Conservation (phyloP, 1,140 invertebrate genomes). For the Camponotus pennsylvanicus region DNA sequence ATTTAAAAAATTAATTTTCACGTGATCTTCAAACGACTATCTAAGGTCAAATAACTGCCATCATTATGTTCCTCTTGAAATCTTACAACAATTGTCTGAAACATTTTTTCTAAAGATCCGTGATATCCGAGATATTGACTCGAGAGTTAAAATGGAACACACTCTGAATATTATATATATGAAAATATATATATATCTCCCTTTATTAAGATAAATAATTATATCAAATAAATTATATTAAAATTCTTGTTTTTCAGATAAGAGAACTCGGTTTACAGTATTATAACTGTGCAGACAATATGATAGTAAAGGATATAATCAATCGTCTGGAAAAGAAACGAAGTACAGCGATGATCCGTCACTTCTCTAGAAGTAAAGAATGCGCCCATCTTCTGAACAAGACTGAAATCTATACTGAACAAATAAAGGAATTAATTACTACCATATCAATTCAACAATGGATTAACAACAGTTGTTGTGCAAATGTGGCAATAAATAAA, state of each 20-base stretch:
- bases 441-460: constrained; percentile 79
- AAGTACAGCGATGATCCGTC: constrained; percentile 60
- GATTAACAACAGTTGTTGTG: constrained; percentile 85
- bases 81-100: too few relatives aligned
- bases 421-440: constrained; percentile 49
- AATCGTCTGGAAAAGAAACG: constrained; percentile 73
- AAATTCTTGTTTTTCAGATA: constrained; percentile 85
- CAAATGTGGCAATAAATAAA: constrained; percentile 81
- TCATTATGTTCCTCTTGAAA: too few relatives aligned
- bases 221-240: constrained; percentile 4
- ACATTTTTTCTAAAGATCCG: too few relatives aligned
- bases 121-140: too few relatives aligned
- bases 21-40: too few relatives aligned
- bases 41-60: too few relatives aligned
- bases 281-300: constrained; percentile 88
- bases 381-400: constrained; percentile 74
- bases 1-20: too few relatives aligned
- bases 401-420: constrained; percentile 35
- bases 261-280: constrained; percentile 89
- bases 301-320: constrained; percentile 84
- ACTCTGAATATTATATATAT: not conserved
- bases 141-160: too few relatives aligned
- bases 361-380: constrained; percentile 70
- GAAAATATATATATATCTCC: too few relatives aligned
- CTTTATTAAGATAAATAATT: constrained; percentile 19